Evolutionary conservation across 2,888 invertebrate genomes (phyloP).

Genomic region (Euphydryas editha): DNA sequence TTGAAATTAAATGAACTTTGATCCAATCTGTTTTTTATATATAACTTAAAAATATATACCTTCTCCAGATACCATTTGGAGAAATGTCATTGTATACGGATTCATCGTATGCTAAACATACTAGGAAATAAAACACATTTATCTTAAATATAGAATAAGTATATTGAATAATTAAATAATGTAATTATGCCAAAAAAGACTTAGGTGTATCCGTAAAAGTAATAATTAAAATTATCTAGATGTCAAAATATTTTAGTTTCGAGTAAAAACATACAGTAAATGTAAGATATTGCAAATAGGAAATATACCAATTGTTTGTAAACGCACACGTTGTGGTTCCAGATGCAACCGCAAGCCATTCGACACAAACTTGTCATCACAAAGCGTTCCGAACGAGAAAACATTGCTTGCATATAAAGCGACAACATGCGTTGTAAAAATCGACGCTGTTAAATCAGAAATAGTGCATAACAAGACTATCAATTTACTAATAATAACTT

Average conservation of each 20-base stretch:
- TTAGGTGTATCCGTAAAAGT: constrained; percentile 81
- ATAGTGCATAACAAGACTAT: constrained; percentile 81
- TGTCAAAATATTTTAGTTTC: constrained; percentile 75
- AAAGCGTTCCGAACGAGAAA: constrained; percentile 57
- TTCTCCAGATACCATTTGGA: too few species aligned
- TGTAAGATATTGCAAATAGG: constrained; percentile 63
- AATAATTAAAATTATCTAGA: constrained; percentile 78
- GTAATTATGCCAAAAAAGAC: constrained; percentile 82
- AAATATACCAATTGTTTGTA: constrained; percentile 54
- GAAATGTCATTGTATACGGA: too few species aligned
- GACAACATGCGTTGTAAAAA: constrained; percentile 52
- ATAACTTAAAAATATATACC: too few species aligned
- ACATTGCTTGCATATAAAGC: constrained; percentile 53
- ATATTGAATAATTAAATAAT: constrained; percentile 84
- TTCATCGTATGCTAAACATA: not conserved
- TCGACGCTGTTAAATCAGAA: constrained; percentile 63
- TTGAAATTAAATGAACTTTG: too few species aligned
- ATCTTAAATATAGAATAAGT: constrained; percentile 82
- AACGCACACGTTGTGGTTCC: constrained; percentile 52
- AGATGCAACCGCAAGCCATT: constrained; percentile 51
- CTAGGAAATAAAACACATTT: constrained; percentile 66
- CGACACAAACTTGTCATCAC: constrained; percentile 66
- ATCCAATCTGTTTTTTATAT: too few species aligned
- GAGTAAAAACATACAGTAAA: constrained; percentile 67
- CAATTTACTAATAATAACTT: constrained; percentile 73